These are phyloP conservation scores for Aphidius ervi DNA, from an alignment of 1,140 invertebrate species.

Conservation along the genomic window DNA sequence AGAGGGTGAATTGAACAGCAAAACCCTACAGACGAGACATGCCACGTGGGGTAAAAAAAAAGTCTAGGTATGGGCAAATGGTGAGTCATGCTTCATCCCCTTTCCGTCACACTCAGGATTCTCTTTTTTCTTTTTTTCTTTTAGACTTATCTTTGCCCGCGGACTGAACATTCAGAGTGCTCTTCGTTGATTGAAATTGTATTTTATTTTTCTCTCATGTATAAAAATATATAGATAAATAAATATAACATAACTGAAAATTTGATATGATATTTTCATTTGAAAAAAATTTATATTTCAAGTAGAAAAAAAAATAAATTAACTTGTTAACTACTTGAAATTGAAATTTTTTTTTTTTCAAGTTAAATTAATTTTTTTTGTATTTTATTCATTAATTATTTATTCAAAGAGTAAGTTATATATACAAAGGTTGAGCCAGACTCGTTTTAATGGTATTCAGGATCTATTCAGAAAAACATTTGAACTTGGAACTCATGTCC, in stretches of 20 bases:
- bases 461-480: conserved; percentile 6
- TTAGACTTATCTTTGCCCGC: not conserved
- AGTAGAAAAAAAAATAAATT: no score
- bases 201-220: conserved; percentile 24
- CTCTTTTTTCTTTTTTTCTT: no score
- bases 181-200: conserved; percentile 36
- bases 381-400: no score
- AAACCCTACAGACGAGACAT: conserved; percentile 25
- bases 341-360: no score
- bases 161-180: conserved; percentile 6
- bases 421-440: no score
- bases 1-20: not conserved
- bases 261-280: no score
- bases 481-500: conserved; percentile 21
- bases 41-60: conserved; percentile 16
- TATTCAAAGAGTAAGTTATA: no score
- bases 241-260: no score
- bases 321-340: no score
- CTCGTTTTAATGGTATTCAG: not conserved
- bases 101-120: not conserved
- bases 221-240: conserved; percentile 1
- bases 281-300: no score
- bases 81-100: conserved; percentile 46
- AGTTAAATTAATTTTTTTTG: no score
- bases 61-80: conserved; percentile 29